Conservation (phyloP, 1,140 invertebrate genomes). For the Monomorium pharaonis region DNA sequence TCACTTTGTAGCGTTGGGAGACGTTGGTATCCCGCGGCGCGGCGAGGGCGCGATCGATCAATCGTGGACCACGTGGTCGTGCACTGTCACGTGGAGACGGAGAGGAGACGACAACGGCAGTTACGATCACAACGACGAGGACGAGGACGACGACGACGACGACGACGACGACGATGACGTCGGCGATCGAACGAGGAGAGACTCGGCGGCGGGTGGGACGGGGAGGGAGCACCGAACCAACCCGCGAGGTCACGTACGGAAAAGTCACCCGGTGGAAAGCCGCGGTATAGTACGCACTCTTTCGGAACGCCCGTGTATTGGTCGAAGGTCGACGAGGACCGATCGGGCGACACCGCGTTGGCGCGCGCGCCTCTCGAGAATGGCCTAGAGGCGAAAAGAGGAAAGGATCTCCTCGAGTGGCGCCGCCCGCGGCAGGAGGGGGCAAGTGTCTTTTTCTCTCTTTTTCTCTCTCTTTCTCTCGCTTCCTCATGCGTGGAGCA, state of each 20-base stretch:
- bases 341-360: slow-evolving; percentile 79
- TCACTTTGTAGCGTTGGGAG: not conserved
- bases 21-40: slow-evolving; percentile 23
- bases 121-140: not conserved
- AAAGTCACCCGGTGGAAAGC: slow-evolving; percentile 61
- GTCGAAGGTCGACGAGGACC: slow-evolving; percentile 74
- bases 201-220: no score
- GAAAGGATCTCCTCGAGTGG: slow-evolving; percentile 83
- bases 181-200: not conserved
- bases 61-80: slow-evolving; percentile 68
- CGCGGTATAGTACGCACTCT: slow-evolving; percentile 14
- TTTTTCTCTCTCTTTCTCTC: not conserved
- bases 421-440: slow-evolving; percentile 84
- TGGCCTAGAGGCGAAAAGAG: slow-evolving; percentile 85
- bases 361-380: slow-evolving; percentile 85
- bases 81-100: slow-evolving; percentile 72
- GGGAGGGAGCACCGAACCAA: not conserved
- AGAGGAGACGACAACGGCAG: not conserved
- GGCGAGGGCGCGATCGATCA: slow-evolving; percentile 37
- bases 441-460: slow-evolving; percentile 73
- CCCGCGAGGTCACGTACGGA: slow-evolving; percentile 13
- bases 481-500: slow-evolving; percentile 72
- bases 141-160: not conserved
- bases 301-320: slow-evolving; percentile 73
- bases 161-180: not conserved